phyloP scores from a whole-genome alignment of 2,888 invertebrate genomes.

The Tachina fera region DNA sequence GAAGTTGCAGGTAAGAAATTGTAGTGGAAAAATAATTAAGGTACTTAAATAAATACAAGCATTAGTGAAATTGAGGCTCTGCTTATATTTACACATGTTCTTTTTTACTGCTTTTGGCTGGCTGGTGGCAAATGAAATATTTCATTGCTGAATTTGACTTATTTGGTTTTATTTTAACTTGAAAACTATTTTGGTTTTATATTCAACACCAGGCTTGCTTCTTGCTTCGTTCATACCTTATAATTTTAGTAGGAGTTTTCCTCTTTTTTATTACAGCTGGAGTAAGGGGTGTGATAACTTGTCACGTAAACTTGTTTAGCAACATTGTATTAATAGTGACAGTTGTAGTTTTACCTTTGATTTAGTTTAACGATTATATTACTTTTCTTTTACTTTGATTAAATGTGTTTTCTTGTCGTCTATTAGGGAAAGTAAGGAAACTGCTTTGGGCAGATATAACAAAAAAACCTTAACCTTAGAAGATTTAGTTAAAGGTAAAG shows the following conservation, averaged over 20 bases:
- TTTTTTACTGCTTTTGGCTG: neutral
- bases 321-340: conserved; percentile 34
- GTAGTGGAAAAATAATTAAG: neutral
- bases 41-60: neutral
- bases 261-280: neutral
- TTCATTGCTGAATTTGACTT: neutral
- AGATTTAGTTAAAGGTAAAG: too few relatives aligned
- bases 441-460: neutral
- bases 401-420: neutral
- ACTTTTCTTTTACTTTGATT: conserved; percentile 6
- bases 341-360: conserved; percentile 39
- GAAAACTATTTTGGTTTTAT: neutral
- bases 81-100: conserved; percentile 3
- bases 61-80: conserved; percentile 9
- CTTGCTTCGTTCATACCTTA: neutral
- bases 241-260: neutral
- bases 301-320: conserved; percentile 61
- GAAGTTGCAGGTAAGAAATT: conserved; percentile 2
- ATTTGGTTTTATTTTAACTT: conserved; percentile 12
- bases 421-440: neutral
- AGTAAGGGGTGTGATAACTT: conserved; percentile 23
- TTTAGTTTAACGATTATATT: conserved; percentile 5
- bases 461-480: too few relatives aligned
- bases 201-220: neutral
- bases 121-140: conserved; percentile 3